A percentile compares a stretch with the other conserved stretches of the same genome.
Conservation (phyloP, 2,888 invertebrate genomes). For the Limnephilus marmoratus region DNA sequence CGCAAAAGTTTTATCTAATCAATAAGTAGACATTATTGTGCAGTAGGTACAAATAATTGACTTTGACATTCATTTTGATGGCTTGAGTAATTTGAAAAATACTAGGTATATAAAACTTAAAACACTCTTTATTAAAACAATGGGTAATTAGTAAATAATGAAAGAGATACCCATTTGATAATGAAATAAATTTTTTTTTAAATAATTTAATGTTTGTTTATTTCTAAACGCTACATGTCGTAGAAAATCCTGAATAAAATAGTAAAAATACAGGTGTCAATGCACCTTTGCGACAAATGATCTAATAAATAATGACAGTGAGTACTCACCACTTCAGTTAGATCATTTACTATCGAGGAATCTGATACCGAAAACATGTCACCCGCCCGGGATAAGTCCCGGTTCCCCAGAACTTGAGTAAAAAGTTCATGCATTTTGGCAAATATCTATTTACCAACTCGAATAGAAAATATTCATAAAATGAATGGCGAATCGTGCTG, state of each 20-base stretch:
- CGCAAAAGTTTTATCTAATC: not conserved
- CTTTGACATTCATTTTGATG: not conserved
- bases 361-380: conserved; percentile 94
- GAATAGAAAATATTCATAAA: conserved; percentile 11
- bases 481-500: not conserved
- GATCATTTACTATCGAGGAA: conserved; percentile 89
- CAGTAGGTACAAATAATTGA: not conserved
- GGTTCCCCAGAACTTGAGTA: conserved; percentile 91
- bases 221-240: not conserved
- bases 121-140: no score
- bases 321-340: conserved; percentile 87
- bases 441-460: conserved; percentile 6
- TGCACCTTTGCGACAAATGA: not conserved
- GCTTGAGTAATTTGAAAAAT: not conserved
- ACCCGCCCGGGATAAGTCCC: conserved; percentile 93
- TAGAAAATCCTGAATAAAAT: not conserved
- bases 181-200: no score
- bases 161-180: no score
- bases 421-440: conserved; percentile 92
- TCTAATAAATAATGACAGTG: not conserved
- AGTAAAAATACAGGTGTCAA: not conserved
- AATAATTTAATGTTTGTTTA: not conserved
- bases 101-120: no score
- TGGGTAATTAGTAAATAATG: no score
- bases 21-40: not conserved